These are phyloP conservation scores for Acromyrmex heyeri DNA, from an alignment of 1,140 invertebrate genomes.

Conservation along the genomic window DNA sequence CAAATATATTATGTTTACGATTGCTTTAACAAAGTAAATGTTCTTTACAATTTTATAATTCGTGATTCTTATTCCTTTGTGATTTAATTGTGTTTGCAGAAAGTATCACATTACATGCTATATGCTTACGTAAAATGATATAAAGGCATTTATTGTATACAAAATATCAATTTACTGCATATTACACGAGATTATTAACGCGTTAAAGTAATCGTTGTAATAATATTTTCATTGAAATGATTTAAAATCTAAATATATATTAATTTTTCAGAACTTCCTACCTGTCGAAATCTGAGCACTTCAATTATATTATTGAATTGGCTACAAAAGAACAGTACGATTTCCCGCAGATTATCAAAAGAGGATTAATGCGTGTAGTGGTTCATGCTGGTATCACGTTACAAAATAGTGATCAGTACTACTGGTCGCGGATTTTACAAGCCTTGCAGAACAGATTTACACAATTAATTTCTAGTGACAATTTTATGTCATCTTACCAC, in stretches of 20 bases:
- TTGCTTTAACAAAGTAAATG: slow-evolving; percentile 25
- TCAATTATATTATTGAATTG: slow-evolving; percentile 83
- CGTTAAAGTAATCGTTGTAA: slow-evolving; percentile 33
- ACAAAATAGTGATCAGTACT: slow-evolving; percentile 82
- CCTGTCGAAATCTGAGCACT: slow-evolving; percentile 79
- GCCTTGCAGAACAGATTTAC: slow-evolving; percentile 89
- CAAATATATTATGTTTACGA: slow-evolving; percentile 6
- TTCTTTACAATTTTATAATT: slow-evolving; percentile 16
- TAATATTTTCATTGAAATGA: not conserved
- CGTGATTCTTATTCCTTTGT: slow-evolving; percentile 9
- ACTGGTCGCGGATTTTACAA: slow-evolving; percentile 88
- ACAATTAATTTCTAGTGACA: slow-evolving; percentile 87
- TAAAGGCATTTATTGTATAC: slow-evolving; percentile 6
- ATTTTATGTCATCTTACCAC: slow-evolving; percentile 88
- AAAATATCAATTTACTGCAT: slow-evolving; percentile 6
- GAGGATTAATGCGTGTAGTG: slow-evolving; percentile 87
- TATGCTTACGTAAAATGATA: not conserved
- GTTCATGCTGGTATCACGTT: slow-evolving; percentile 85
- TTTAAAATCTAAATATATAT: slow-evolving; percentile 37
- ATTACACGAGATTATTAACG: not conserved
- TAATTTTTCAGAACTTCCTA: slow-evolving; percentile 73
- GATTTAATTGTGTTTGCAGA: slow-evolving; percentile 14
- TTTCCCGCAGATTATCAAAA: slow-evolving; percentile 86
- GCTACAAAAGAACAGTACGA: slow-evolving; percentile 84
- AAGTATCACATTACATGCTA: slow-evolving; percentile 18